These are phyloP conservation scores for Porites lobata DNA, from an alignment of 92 coral and sea anemone genomes.

Conservation along the genomic window DNA sequence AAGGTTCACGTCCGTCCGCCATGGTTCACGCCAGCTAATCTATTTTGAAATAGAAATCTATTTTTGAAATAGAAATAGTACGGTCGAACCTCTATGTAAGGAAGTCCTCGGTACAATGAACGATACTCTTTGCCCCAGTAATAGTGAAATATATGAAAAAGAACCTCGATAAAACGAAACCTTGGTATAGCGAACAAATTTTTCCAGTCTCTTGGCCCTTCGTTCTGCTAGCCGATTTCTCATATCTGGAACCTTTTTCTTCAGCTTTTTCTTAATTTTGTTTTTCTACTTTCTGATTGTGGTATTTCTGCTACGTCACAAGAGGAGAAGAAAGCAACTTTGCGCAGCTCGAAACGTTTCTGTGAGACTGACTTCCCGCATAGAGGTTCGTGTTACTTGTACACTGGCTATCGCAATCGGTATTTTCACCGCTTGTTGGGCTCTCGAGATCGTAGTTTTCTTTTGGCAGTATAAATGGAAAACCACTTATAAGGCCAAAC, in stretches of 20 bases:
- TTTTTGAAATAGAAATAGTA: too few relatives aligned
- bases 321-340: neutral
- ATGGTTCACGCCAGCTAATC: too few relatives aligned
- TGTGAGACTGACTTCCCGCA: neutral
- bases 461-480: too few relatives aligned
- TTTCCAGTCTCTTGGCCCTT: too few relatives aligned
- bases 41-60: too few relatives aligned
- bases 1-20: too few relatives aligned
- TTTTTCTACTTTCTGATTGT: neutral
- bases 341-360: neutral
- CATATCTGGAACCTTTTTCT: neutral
- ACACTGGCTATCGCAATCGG: constrained; percentile 39
- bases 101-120: too few relatives aligned
- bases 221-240: neutral
- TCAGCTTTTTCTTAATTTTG: neutral
- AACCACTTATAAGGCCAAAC: neutral
- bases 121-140: too few relatives aligned
- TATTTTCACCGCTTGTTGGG: constrained; percentile 40
- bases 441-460: neutral
- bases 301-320: neutral
- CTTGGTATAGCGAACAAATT: too few relatives aligned
- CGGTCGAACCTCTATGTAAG: too few relatives aligned
- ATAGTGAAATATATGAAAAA: too few relatives aligned
- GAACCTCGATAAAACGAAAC: too few relatives aligned
- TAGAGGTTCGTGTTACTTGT: constrained; percentile 25